Base-by-base conservation (phyloP, 35 echinoderm and acorn worm species). In the Lytechinus variegatus region DNA sequence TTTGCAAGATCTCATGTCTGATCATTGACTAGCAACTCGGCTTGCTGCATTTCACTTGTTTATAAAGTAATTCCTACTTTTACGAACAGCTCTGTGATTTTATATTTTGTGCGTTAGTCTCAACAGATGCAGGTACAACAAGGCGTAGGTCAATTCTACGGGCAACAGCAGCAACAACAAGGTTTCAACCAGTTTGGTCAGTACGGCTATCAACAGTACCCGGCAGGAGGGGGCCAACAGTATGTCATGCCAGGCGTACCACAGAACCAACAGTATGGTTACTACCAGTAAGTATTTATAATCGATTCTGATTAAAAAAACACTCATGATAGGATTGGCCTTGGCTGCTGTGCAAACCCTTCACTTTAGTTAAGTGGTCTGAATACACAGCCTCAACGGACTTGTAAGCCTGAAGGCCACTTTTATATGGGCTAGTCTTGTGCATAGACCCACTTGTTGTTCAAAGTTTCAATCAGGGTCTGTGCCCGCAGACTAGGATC, bases 121-220 rank as follows among this genome's bases (percentile, higher is more conserved):
- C 92, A 93, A 54, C 92, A 93, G 52, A 27, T 93, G 9, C 92
- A 93, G 92, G 51, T 93, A 27, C 92, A 93, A 54, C 92, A 93
- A 57, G 53, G 92, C 0, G 53, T 93, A 54, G 92, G 92, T 9
- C 92, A 93, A 57, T 93, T n/a, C 28, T 93, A 93, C 53, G 54
- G 57, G 53, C 92, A 54, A 57, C 92, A 90, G 27, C 92, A 57
- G 8, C 92, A 93, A 54, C 54, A 93, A 16, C n/a, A n/a, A n/a
- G 52, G 29, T 54, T 90, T 29, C 54, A 93, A 93, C 53, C 92
- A 93, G n/a, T 93, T 55, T 24, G 16, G 53, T 54, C 92, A 93
- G 27, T 93, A 93, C n/a, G 27, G 29, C 11, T 93, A 93, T 54
- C 92, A 93, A 24, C 92, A 93, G 53, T 93, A 93, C n/a, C 92